Base-by-base conservation (phyloP, 2,888 invertebrate genomes). In the Magallana nippona region DNA sequence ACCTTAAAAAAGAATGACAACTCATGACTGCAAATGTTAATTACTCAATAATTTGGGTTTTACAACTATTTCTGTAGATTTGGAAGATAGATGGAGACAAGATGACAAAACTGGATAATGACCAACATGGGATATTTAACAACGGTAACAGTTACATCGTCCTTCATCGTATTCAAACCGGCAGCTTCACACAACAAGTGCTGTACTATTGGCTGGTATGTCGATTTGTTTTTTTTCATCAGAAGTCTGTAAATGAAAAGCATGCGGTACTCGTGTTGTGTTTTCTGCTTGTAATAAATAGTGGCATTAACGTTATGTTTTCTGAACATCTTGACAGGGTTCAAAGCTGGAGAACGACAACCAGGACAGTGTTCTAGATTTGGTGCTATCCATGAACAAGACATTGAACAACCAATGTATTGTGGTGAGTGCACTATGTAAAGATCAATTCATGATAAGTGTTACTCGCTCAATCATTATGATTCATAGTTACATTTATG, bases 161-260 rank as follows among this genome's bases (percentile, higher is more conserved):
- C 8, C 78, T 89, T 19, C 82, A 88, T 63, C 81, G 82, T 27
- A 86, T 88, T 19, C 79, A 84, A 27, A 87, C 85, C 55, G 83
- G 81, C 55, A 83, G 82, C 11, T 80, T 80, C 44, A 79, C 84
- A 19, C 84, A 86, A 13, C 78, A 85, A 78, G 82, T 88, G 0
- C 58, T 91, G 11, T 92, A 91, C 80, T 91, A 89, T 77, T 92
- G 92, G 92, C 82, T 89, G 85, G 90, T 90, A 87, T 80, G 88
- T 87, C n/a, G n/a, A n/a, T n/a, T 19, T 10, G 2, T 5, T 80
- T 8, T 27, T 44, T 3, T 44, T 32, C 5, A 0, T 5, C 44
- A 44, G 8, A 44, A 0, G 8, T 44, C 44, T 44, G 8, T 44
- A 44, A 44, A 44, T 44, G 8, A 44, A 44, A 44, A 44, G 44